Evolutionary conservation across 2,888 invertebrate genomes (phyloP).

Genomic region (Theretra japonica): DNA sequence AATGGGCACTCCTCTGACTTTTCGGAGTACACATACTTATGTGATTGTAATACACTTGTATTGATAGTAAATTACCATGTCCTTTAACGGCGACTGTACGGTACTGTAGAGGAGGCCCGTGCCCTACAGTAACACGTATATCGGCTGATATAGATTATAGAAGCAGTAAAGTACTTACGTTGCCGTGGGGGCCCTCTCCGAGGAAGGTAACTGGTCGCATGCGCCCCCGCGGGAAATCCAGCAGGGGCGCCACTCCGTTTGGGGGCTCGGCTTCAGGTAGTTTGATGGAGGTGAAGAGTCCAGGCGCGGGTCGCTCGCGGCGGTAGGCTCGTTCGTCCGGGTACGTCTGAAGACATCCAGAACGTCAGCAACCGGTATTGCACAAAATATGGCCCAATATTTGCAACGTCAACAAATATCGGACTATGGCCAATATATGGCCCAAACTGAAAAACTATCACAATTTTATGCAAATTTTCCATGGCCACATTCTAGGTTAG

Average conservation of each 20-base stretch:
- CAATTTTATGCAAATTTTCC: too few relatives aligned
- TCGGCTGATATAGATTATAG: too few relatives aligned
- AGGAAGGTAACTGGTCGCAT: slow-evolving; percentile 93
- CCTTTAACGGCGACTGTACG: too few relatives aligned
- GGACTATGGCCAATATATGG: too few relatives aligned
- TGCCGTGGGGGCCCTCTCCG: slow-evolving; percentile 94
- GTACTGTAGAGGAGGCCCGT: too few relatives aligned
- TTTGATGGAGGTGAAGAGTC: slow-evolving; percentile 90
- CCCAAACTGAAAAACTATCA: too few relatives aligned
- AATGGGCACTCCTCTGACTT: too few relatives aligned
- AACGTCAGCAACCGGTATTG: background rate
- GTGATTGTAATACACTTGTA: too few relatives aligned
- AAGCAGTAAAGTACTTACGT: slow-evolving; percentile 86
- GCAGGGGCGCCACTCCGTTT: slow-evolving; percentile 87
- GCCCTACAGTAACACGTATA: too few relatives aligned
- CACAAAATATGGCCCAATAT: background rate
- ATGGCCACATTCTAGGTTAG: too few relatives aligned
- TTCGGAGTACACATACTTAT: too few relatives aligned
- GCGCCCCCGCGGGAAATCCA: slow-evolving; percentile 93
- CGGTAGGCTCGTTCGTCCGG: slow-evolving; percentile 75
- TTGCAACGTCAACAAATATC: background rate
- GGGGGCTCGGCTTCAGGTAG: slow-evolving; percentile 88
- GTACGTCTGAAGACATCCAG: slow-evolving; percentile 61
- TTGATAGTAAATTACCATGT: too few relatives aligned
- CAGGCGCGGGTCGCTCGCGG: slow-evolving; percentile 88